Evolutionary conservation across 2,113 vertebrate species (phyloP), one percentile per base, ranked within the genome.

Genomic region (Calidris pugnax): DNA sequence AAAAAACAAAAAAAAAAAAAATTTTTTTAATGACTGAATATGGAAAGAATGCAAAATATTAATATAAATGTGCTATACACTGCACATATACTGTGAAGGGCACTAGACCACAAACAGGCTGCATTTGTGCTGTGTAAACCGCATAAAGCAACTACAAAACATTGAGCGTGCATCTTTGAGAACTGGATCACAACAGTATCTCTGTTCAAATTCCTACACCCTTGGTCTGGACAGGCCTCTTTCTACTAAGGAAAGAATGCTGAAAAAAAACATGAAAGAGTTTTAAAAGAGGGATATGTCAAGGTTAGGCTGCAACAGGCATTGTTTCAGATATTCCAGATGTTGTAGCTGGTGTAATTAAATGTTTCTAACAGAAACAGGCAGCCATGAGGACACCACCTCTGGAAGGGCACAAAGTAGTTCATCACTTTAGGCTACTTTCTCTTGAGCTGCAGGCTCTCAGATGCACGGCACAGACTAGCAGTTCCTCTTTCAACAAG

Each of bases 141-240:
- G 4, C 9, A 60, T 68, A 62, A 66, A 76, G 35, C 8, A 27
- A 18, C 23, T 35, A 15, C 9, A 67, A 43, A 50, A 12, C 1
- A 2, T 0, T 24, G 8, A 59, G 32, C 4, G 17, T 20, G 12
- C 6, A 21, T 24, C 37, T 48, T 77, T 67, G 45, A 79, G 18
- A 85, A 23, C 60, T 35, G 8, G 9, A 47, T 27, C 0, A 0
- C 14, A 41, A 35, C 17, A 47, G 4, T 6, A 23, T 33, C 8
- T 69, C 23, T 48, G 8, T 26, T 63, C 23, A 88, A 79, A 82
- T 71, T 82, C 32, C 56, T 27, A 27, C 17, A 57, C 6, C 24
- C 15, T 82, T 67, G 26, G 26, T 55, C 26, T 75, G 26, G 10
- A 16, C 28, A 47, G 6, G 12, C 8, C 9, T 67, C 18, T 64